Percentiles rank a stretch among this genome's conserved stretches.
Evolutionary conservation across 2,113 vertebrate genomes (phyloP).

Genomic region (Oryzias woworae): DNA sequence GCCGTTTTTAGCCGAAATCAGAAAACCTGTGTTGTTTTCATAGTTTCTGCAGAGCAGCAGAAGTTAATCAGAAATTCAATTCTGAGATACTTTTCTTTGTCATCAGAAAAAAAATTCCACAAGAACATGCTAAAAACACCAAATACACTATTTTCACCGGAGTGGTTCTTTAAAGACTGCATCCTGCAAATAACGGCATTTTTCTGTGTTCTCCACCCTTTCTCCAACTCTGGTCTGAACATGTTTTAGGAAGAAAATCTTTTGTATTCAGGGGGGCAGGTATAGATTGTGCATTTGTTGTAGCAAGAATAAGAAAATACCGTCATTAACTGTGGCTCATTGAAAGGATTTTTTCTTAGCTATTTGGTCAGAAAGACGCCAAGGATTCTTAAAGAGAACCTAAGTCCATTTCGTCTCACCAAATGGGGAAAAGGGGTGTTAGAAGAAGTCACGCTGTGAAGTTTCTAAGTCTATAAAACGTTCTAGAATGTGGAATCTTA

Average conservation of each 20-base stretch:
- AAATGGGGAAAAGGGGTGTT: not conserved
- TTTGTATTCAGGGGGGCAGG: not conserved
- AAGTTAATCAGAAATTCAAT: too few relatives aligned
- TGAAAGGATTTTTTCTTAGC: not conserved
- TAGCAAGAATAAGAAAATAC: not conserved
- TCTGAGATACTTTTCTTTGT: too few relatives aligned
- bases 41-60: too few relatives aligned
- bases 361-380: not conserved
- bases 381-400: too few relatives aligned
- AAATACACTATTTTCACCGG: too few relatives aligned
- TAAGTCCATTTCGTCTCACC: too few relatives aligned
- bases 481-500: conserved; percentile 3
- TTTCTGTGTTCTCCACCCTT: not conserved
- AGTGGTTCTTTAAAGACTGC: too few relatives aligned
- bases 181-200: too few relatives aligned
- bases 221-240: conserved; percentile 16
- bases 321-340: not conserved
- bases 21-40: too few relatives aligned
- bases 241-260: not conserved
- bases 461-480: conserved; percentile 7
- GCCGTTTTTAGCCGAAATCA: too few relatives aligned
- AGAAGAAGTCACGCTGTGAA: not conserved
- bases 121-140: too few relatives aligned
- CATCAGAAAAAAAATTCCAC: too few relatives aligned
- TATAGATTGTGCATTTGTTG: not conserved